A percentile compares a stretch with the other conserved stretches of the same genome.
Conservation (phyloP, 2,113 vertebrate species). For the Campylomormyrus tamandua region DNA sequence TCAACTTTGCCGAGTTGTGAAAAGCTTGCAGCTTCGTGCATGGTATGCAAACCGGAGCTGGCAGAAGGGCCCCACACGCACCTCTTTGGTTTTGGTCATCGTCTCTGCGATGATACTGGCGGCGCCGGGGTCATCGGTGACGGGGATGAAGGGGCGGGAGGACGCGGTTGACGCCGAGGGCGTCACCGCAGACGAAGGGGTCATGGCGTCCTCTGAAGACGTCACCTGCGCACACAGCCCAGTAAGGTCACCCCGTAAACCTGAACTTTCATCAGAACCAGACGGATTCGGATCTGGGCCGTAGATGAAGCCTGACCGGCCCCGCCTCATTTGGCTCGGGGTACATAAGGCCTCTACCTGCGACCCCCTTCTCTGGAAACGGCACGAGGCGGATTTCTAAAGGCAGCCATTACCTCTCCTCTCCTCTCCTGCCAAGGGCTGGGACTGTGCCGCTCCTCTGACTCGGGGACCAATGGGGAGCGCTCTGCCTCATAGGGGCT, state of each 20-base stretch:
- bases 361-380: not conserved
- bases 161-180: slow-evolving; percentile 82
- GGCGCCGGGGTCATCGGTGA: slow-evolving; percentile 94
- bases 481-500: slow-evolving; percentile 76
- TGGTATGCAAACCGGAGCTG: too few species aligned
- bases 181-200: slow-evolving; percentile 84
- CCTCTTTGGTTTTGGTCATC: slow-evolving; percentile 97
- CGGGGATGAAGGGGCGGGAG: slow-evolving; percentile 92
- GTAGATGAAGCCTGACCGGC: not conserved
- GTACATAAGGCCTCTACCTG: not conserved
- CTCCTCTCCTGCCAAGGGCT: slow-evolving; percentile 90
- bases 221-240: slow-evolving; percentile 57
- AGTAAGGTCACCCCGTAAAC: not conserved
- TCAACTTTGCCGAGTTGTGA: not conserved
- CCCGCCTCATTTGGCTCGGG: too few species aligned
- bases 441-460: slow-evolving; percentile 80
- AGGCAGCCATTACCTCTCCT: slow-evolving; percentile 69
- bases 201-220: slow-evolving; percentile 82
- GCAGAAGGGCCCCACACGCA: not conserved
- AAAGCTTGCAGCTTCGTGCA: not conserved
- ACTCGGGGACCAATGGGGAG: slow-evolving; percentile 60
- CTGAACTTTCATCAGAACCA: not conserved
- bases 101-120: slow-evolving; percentile 98
- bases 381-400: not conserved
- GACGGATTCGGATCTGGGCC: not conserved